Conservation (phyloP, 1,140 invertebrate species). For the Formica exsecta region DNA sequence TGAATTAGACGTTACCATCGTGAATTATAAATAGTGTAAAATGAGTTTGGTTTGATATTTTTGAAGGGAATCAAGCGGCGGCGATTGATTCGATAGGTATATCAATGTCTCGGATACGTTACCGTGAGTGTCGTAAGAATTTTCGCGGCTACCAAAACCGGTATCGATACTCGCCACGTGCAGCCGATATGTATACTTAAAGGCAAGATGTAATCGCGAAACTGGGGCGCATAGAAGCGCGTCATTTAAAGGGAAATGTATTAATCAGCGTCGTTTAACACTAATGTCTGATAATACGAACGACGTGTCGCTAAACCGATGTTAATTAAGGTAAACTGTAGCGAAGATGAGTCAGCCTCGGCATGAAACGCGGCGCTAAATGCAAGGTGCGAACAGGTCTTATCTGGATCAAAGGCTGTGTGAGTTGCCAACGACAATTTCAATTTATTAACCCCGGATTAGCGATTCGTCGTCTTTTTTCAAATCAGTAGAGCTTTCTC, state of each 20-base stretch:
- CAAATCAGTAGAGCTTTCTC: neutral
- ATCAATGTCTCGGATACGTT: neutral
- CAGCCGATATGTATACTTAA: neutral
- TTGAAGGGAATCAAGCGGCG: slow-evolving; percentile 11
- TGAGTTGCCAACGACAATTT: neutral
- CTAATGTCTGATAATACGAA: slow-evolving; percentile 12
- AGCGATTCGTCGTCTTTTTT: neutral
- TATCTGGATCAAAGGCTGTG: neutral
- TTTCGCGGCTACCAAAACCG: neutral
- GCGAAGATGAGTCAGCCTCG: slow-evolving; percentile 7
- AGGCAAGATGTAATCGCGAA: neutral
- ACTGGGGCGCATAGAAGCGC: neutral
- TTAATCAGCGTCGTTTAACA: neutral
- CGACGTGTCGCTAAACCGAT: neutral
- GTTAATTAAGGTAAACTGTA: slow-evolving; percentile 10
- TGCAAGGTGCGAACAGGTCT: neutral
- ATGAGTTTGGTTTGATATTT: neutral
- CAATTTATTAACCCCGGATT: slow-evolving; percentile 14
- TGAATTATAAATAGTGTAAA: neutral
- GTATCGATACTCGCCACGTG: slow-evolving; percentile 9
- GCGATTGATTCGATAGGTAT: neutral
- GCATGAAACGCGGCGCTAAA: slow-evolving; percentile 18
- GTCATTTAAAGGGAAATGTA: neutral
- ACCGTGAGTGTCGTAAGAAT: neutral
- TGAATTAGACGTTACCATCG: neutral